Evolutionary conservation across 2,113 vertebrate species (phyloP).

Genomic region (Todiramphus chloris): DNA sequence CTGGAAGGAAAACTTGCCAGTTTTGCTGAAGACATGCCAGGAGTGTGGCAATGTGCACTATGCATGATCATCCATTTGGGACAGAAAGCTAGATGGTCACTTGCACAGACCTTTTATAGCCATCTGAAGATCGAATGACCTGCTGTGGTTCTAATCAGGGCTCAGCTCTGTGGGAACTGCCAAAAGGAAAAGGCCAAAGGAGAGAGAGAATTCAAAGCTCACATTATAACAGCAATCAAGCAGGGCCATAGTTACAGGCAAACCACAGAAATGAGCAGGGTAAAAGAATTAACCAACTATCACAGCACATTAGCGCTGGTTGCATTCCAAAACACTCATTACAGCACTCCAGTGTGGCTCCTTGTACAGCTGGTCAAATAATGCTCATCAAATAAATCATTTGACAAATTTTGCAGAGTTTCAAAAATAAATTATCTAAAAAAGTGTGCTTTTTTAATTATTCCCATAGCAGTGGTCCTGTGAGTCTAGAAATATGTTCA

Average conservation of each 20-base stretch:
- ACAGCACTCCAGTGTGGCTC: conserved; percentile 31
- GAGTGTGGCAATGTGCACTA: not conserved
- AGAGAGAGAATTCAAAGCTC: conserved; percentile 64
- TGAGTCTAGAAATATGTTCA: not conserved
- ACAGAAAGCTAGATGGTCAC: conserved; percentile 23
- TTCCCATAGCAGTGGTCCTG: conserved; percentile 39
- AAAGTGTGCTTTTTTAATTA: conserved; percentile 36
- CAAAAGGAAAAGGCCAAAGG: conserved; percentile 66
- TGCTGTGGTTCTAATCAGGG: conserved; percentile 67
- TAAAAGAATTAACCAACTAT: conserved; percentile 44
- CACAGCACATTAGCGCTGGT: conserved; percentile 26
- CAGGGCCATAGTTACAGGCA: conserved; percentile 33
- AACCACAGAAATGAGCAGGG: conserved; percentile 44
- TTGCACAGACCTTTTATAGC: conserved; percentile 65
- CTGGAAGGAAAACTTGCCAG: conserved; percentile 9
- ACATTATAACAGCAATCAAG: conserved; percentile 55
- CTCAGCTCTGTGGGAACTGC: conserved; percentile 56
- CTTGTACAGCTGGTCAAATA: conserved; percentile 49
- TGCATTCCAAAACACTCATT: conserved; percentile 36
- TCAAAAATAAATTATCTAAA: conserved; percentile 47
- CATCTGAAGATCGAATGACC: conserved; percentile 62
- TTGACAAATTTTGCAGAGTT: conserved; percentile 51
- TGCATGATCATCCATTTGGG: conserved; percentile 31
- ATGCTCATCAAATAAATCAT: conserved; percentile 52
- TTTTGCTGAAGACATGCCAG: conserved; percentile 51